Percentiles rank a stretch among this genome's conserved stretches.
These are phyloP conservation scores for Rafetus swinhoei DNA, from an alignment of 2,113 vertebrate species.

Conservation along the genomic window DNA sequence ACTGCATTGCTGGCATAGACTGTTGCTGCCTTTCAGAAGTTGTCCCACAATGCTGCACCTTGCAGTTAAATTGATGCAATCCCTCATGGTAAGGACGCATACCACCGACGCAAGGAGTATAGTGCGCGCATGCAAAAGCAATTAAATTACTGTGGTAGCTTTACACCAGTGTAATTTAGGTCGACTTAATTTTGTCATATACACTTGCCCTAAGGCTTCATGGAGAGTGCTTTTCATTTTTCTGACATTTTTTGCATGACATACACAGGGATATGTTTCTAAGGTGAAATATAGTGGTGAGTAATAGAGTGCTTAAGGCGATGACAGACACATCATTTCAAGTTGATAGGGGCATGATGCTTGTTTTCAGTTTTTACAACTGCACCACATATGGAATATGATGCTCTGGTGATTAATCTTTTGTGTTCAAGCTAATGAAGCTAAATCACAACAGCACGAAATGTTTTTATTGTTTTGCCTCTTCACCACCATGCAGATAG, in stretches of 20 bases:
- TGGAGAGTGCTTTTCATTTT: too few relatives aligned
- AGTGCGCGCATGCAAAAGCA: too few relatives aligned
- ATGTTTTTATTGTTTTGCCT: accelerated
- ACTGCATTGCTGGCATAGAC: too few relatives aligned
- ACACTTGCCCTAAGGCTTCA: too few relatives aligned
- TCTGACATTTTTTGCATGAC: neutral
- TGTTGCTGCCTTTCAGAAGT: too few relatives aligned
- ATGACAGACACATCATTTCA: neutral
- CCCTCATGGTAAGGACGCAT: too few relatives aligned
- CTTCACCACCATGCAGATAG: neutral
- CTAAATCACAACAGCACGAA: neutral
- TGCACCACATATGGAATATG: neutral
- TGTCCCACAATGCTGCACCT: too few relatives aligned
- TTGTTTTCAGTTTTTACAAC: neutral
- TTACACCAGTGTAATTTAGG: too few relatives aligned
- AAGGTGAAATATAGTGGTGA: neutral
- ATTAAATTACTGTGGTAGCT: too few relatives aligned
- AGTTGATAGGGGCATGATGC: neutral
- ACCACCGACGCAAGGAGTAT: too few relatives aligned
- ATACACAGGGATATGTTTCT: neutral
- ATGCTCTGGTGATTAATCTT: neutral
- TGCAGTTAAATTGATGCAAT: too few relatives aligned
- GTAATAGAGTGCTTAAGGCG: neutral
- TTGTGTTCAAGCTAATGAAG: neutral
- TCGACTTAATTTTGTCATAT: too few relatives aligned